These are phyloP conservation scores for Oceanodroma leucorhoa DNA, from an alignment of 2,797 vertebrate genomes.

Conservation along the genomic window DNA sequence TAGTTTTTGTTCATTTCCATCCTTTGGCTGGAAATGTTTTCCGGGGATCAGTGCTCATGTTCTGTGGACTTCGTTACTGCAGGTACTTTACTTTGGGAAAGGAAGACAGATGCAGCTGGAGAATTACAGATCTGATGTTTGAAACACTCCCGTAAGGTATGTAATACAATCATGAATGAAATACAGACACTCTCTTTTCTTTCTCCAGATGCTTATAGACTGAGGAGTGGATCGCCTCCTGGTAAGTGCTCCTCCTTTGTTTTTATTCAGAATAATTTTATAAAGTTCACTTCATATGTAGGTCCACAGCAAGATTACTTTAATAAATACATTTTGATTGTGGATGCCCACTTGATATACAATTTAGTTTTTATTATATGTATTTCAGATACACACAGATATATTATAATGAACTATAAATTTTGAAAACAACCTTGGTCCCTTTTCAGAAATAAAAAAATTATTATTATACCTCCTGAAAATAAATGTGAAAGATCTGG, in stretches of 20 bases:
- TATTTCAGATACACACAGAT: not conserved
- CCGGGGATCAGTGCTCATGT: not conserved
- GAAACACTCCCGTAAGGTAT: not conserved
- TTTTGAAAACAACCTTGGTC: not conserved
- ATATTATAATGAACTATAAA: not conserved
- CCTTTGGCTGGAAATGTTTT: not conserved
- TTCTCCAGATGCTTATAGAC: not conserved
- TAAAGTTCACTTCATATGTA: not conserved
- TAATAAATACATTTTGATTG: not conserved
- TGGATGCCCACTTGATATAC: not conserved
- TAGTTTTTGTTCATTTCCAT: not conserved
- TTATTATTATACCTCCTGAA: not conserved
- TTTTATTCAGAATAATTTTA: not conserved
- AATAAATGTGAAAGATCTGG: not conserved
- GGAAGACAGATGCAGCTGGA: not conserved
- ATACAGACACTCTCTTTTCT: not conserved
- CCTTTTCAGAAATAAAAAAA: not conserved
- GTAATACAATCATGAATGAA: not conserved
- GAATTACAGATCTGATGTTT: not conserved
- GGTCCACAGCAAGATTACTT: not conserved
- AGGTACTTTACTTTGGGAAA: not conserved
- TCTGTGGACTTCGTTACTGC: not conserved
- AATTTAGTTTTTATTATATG: not conserved
- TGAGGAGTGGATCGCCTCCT: fast-evolving
- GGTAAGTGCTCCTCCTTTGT: not conserved